Evolutionary conservation across 2,888 invertebrate species (phyloP).

Genomic region (Folsomia manolachei): DNA sequence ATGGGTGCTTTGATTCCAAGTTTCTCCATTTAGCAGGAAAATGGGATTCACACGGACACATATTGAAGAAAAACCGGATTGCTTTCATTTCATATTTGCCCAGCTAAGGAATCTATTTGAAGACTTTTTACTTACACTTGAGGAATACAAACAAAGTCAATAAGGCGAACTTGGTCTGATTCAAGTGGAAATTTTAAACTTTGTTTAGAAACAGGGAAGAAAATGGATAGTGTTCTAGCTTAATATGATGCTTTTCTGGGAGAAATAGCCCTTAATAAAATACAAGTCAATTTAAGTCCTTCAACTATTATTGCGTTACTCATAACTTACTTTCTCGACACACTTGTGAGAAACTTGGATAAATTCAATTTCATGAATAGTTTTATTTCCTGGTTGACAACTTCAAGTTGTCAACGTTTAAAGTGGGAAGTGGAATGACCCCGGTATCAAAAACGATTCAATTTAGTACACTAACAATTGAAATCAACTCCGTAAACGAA

Average conservation of each 20-base stretch:
- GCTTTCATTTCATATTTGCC: background rate
- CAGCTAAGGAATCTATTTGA: background rate
- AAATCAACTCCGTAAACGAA: constrained; percentile 7
- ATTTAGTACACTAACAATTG: no score
- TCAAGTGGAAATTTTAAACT: background rate
- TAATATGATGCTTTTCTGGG: no score
- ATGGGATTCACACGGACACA: constrained; percentile 19
- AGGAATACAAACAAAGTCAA: background rate
- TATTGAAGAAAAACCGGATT: constrained; percentile 10
- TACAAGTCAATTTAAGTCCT: no score
- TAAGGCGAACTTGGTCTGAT: background rate
- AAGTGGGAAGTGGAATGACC: no score
- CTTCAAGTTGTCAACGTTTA: no score
- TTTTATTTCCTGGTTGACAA: no score
- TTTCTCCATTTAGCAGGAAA: constrained; percentile 19
- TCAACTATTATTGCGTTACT: no score
- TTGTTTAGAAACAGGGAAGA: no score
- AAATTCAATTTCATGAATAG: no score
- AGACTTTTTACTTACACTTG: background rate
- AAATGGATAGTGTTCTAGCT: no score
- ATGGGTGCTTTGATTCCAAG: constrained; percentile 14
- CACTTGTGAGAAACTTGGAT: background rate
- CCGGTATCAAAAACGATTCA: no score
- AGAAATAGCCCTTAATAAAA: no score
- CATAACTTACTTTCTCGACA: background rate